A percentile compares a stretch with the other conserved stretches of the same genome.
Conservation (phyloP, 2,797 vertebrate species). For the Xenentodon cancila region DNA sequence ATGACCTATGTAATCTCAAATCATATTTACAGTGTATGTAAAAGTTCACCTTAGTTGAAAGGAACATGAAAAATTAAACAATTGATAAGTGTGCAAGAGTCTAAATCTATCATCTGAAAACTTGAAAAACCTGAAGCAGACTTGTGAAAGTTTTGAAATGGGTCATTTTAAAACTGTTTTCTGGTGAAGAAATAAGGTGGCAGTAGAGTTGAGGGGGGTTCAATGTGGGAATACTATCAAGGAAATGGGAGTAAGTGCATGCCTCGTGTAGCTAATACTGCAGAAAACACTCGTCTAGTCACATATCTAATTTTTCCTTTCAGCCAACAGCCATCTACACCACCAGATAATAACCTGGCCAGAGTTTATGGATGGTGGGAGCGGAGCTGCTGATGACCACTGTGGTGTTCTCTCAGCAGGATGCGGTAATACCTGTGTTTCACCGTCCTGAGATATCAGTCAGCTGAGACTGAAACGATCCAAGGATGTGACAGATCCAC, state of each 20-base stretch:
- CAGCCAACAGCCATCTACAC: constrained; percentile 47
- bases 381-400: constrained; percentile 62
- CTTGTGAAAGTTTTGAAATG: constrained; percentile 23
- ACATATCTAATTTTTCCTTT: constrained; percentile 47
- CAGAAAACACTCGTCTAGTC: constrained; percentile 51
- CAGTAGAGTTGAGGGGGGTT: constrained; percentile 6
- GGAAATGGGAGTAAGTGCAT: constrained; percentile 46
- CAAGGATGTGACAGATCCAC: constrained; percentile 39
- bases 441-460: constrained; percentile 51
- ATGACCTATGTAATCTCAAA: too few relatives aligned
- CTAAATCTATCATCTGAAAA: too few relatives aligned
- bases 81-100: too few relatives aligned
- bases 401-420: constrained; percentile 63
- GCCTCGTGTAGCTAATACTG: constrained; percentile 54
- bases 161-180: constrained; percentile 34
- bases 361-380: constrained; percentile 35
- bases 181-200: constrained; percentile 27
- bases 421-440: constrained; percentile 63
- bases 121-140: neutral
- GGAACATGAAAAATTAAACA: too few relatives aligned
- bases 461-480: constrained; percentile 44
- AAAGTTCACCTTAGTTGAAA: too few relatives aligned
- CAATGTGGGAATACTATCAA: constrained; percentile 16
- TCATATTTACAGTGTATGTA: too few relatives aligned
- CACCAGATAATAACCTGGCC: constrained; percentile 63